Conservation (phyloP, 2,888 invertebrate genomes). For the Julus scanicus region DNA sequence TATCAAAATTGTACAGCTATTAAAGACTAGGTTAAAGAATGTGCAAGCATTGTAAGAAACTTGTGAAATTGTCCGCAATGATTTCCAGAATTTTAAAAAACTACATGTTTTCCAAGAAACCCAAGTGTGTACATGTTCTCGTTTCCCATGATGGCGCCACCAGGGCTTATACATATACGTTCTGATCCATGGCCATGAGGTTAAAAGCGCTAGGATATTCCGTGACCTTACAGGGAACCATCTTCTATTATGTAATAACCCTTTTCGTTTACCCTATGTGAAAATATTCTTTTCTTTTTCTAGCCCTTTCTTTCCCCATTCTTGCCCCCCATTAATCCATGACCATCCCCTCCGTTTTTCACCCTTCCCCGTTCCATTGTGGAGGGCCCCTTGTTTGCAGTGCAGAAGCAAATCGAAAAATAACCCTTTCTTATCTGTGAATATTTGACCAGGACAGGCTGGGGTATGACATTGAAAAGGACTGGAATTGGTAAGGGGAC, state of each 20-base stretch:
- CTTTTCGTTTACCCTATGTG: constrained; percentile 45
- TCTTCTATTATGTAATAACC: constrained; percentile 29
- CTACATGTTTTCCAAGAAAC: not conserved
- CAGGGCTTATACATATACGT: not conserved
- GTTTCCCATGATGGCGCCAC: constrained; percentile 31
- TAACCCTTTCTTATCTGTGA: constrained; percentile 45
- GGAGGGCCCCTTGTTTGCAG: constrained; percentile 47
- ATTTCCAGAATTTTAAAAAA: too few species aligned
- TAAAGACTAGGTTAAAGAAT: too few species aligned
- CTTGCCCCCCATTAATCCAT: constrained; percentile 47
- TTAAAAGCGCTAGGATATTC: constrained; percentile 43
- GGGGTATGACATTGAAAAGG: constrained; percentile 41
- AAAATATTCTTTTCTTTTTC: constrained; percentile 45
- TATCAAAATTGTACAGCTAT: too few species aligned
- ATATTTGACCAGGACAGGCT: constrained; percentile 41
- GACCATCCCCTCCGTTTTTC: constrained; percentile 45
- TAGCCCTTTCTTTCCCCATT: constrained; percentile 36
- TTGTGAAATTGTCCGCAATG: not conserved
- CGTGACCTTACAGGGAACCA: constrained; percentile 37
- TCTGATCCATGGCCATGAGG: constrained; percentile 21
- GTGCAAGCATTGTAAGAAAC: not conserved
- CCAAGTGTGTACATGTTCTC: not conserved
- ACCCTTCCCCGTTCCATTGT: constrained; percentile 43
- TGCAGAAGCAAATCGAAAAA: constrained; percentile 45
- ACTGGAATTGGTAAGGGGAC: constrained; percentile 24